Conservation (phyloP, 2,113 vertebrate species). For the Egretta garzetta region DNA sequence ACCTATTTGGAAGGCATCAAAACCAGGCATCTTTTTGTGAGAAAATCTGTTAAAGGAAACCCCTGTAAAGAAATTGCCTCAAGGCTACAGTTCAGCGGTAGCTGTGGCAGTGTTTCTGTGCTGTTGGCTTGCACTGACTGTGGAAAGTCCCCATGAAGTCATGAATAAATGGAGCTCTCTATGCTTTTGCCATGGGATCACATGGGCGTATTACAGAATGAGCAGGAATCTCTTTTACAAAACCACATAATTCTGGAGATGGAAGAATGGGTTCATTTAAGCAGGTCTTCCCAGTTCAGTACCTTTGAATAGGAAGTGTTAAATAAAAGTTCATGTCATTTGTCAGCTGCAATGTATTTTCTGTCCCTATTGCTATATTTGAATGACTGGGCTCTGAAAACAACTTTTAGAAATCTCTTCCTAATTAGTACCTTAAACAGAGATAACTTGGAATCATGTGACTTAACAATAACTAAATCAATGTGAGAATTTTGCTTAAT, state of each 20-base stretch:
- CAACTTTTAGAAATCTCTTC: background rate
- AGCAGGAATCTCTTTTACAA: conserved; percentile 23
- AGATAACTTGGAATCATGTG: background rate
- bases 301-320: conserved; percentile 26
- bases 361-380: background rate
- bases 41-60: background rate
- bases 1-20: background rate
- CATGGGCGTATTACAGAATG: background rate
- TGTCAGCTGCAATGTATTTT: conserved; percentile 56
- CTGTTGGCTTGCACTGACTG: background rate
- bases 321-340: conserved; percentile 18
- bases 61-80: background rate
- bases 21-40: background rate
- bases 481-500: background rate
- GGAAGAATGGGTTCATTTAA: conserved; percentile 44
- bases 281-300: conserved; percentile 31
- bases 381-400: background rate
- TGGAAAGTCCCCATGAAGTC: conserved; percentile 30
- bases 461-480: background rate
- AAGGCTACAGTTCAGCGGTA: background rate
- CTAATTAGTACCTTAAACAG: conserved; percentile 32
- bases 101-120: background rate
- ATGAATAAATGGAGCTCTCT: conserved; percentile 28
- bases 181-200: conserved; percentile 42
- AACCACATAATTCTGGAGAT: background rate